Conservation (phyloP, 2,113 vertebrate genomes). For the Steatornis caripensis region DNA sequence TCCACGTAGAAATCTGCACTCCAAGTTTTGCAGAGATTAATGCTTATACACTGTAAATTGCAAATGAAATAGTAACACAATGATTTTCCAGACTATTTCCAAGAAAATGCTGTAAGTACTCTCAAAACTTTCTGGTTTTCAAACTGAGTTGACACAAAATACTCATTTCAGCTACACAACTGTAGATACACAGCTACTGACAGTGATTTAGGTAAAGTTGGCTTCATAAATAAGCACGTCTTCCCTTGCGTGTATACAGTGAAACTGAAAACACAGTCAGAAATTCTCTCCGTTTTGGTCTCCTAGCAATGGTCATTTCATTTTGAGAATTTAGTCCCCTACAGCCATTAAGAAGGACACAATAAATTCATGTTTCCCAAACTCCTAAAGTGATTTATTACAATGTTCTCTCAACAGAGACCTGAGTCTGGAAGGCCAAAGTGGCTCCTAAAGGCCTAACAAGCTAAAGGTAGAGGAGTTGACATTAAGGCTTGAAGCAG, state of each 20-base stretch:
- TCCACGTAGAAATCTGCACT: background rate
- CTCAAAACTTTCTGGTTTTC: background rate
- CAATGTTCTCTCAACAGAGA: background rate
- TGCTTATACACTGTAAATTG: background rate
- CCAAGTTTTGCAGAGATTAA: background rate
- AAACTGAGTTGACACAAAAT: background rate
- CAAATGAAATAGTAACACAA: background rate
- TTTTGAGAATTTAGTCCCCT: background rate
- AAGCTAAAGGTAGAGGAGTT: background rate
- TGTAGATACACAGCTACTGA: background rate
- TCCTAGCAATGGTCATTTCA: background rate
- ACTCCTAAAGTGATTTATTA: background rate
- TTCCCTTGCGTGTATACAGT: rapidly evolving
- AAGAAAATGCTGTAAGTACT: background rate
- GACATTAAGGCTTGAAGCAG: background rate
- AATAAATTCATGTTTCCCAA: background rate
- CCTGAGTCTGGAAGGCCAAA: background rate
- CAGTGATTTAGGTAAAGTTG: background rate
- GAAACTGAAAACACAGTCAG: background rate
- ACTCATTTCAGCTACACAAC: background rate
- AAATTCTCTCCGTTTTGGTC: background rate
- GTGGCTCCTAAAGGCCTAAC: background rate
- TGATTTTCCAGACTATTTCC: background rate
- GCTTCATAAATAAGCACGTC: background rate
- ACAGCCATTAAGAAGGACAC: background rate